Base-by-base conservation (phyloP, 2,113 vertebrate genomes). In the Indri indri region DNA sequence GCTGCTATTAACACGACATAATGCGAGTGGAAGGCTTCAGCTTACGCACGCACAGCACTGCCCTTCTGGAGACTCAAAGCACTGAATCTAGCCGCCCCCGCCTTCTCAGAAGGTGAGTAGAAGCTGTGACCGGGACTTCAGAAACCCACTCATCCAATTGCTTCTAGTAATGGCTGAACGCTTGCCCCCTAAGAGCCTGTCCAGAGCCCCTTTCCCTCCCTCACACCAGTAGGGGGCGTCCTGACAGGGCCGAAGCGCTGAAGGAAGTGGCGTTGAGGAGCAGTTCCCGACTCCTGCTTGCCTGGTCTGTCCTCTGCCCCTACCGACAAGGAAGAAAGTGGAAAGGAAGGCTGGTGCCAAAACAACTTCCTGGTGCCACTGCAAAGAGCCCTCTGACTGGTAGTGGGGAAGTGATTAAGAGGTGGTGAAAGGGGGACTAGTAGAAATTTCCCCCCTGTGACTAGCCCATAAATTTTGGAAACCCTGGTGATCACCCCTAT, bases 391-490 rank as follows among this genome's bases (percentile, higher is more conserved):
- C 10, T 20, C 45, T 23, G 65, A 89, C 65, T 88, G 93, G 92
- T 59, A 57, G 86, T 22, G 23, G 81, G 76, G 91, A 94, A 90
- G 91, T 95, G 93, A 97, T 97, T 98, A 96, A 95, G 93, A 97
- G 93, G 94, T 96, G 95, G 83, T 97, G 96, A 97, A 97, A 98
- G 90, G 90, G 91, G 96, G 79, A 91, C 95, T 97, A 82, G 95
- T 68, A 91, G 97, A 97, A 97, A 97, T 74, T 96, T 96, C 63
- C 88, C 95, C 90, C 87, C 83, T 96, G 97, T 85, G 97, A 97
- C 96, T 97, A 92, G 96, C 89, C 96, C 92, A 98, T 98, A 98
- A 97, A 98, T 98, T 98, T 97, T 93, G 90, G 90, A 97, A 98
- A 97, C 81, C 81, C 84, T 95, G 96, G 96, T 93, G 94, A 97